Conservation (phyloP, 2,888 invertebrate species). For the Anoncus sp. region DNA sequence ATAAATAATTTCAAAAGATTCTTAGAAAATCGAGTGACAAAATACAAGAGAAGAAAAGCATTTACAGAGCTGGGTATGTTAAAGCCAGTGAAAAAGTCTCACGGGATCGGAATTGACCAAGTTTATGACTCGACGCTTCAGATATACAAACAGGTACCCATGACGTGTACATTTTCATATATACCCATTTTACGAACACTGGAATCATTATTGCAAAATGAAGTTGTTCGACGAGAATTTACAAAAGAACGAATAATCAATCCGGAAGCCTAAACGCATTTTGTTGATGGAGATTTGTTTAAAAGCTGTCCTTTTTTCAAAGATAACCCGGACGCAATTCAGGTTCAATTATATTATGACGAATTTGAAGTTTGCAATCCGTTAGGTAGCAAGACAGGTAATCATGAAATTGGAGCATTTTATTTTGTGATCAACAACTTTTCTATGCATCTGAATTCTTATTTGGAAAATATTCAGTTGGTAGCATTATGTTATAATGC, state of each 20-base stretch:
- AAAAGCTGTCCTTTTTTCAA: slow-evolving; percentile 54
- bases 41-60: slow-evolving; percentile 31
- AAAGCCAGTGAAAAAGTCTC: slow-evolving; percentile 43
- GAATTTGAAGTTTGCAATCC: no score
- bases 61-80: slow-evolving; percentile 23
- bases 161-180: slow-evolving; percentile 59
- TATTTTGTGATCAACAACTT: slow-evolving; percentile 59
- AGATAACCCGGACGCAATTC: slow-evolving; percentile 48
- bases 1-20: no score
- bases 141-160: slow-evolving; percentile 33
- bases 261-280: slow-evolving; percentile 52
- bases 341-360: slow-evolving; percentile 53
- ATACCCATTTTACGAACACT: slow-evolving; percentile 57
- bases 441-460: slow-evolving; percentile 56
- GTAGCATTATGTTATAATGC: slow-evolving; percentile 51
- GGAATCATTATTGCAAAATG: slow-evolving; percentile 42
- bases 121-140: slow-evolving; percentile 32
- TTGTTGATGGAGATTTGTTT: slow-evolving; percentile 60
- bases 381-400: slow-evolving; percentile 44
- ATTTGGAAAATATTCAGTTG: slow-evolving; percentile 55
- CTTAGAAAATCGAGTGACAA: slow-evolving; percentile 11
- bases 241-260: not conserved
- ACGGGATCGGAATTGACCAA: slow-evolving; percentile 45
- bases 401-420: slow-evolving; percentile 54
- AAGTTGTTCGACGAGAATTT: no score